Evolutionary conservation across 2,113 vertebrate species (phyloP).

Genomic region (Atherinomorus stipes): DNA sequence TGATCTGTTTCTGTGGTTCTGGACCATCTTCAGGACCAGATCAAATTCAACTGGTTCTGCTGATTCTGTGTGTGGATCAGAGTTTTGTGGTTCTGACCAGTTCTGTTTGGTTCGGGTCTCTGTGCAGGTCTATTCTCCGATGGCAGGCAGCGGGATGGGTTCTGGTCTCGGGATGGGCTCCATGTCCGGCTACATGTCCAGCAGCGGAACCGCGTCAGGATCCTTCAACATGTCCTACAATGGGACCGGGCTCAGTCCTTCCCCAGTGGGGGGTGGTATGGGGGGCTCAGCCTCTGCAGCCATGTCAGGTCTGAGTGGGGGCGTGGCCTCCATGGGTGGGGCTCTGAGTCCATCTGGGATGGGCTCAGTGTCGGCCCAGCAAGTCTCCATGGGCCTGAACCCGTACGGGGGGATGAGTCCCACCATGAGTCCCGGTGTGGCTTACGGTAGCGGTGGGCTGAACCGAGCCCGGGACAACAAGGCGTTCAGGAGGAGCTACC

Average conservation of each 20-base stretch:
- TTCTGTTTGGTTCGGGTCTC: constrained; percentile 33
- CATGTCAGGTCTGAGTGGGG: constrained; percentile 89
- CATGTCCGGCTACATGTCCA: constrained; percentile 93
- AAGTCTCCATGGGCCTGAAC: constrained; percentile 89
- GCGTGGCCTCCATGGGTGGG: constrained; percentile 88
- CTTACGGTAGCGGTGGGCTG: constrained; percentile 88
- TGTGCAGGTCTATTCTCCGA: constrained; percentile 93
- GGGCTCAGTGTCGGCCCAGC: constrained; percentile 89
- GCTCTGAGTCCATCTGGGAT: constrained; percentile 90
- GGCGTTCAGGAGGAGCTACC: constrained; percentile 93
- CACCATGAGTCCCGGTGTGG: constrained; percentile 90
- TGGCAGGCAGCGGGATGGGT: constrained; percentile 92
- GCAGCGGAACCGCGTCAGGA: constrained; percentile 82
- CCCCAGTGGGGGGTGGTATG: constrained; percentile 87
- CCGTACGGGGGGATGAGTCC: constrained; percentile 92
- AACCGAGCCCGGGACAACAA: constrained; percentile 90
- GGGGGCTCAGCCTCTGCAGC: constrained; percentile 74
- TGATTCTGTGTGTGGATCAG: too few species aligned
- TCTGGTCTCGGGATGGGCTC: constrained; percentile 89
- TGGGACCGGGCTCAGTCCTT: constrained; percentile 89
- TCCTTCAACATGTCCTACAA: constrained; percentile 98
- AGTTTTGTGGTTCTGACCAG: not conserved
- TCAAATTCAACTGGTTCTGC: too few species aligned
- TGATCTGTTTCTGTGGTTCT: too few species aligned
- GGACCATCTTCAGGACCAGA: too few species aligned